Percentiles rank a stretch among this genome's conserved stretches.
phyloP scores from a whole-genome alignment of 2,888 invertebrate genomes.

The Athalia rosae region DNA sequence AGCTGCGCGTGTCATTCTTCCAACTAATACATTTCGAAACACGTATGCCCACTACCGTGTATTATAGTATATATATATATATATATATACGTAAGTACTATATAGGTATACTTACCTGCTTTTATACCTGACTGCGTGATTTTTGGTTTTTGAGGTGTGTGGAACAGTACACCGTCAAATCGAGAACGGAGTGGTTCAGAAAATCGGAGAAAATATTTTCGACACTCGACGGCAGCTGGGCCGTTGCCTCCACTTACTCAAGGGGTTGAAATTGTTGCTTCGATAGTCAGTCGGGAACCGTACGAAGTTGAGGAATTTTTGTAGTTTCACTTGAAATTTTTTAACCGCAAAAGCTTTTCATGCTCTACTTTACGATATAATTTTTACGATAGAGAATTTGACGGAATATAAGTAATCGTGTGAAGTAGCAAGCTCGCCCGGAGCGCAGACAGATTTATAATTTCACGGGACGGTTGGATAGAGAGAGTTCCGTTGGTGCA shows the following conservation, averaged over 20 bases:
- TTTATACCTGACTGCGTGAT: conserved; percentile 2
- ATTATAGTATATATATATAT: conserved; percentile 8
- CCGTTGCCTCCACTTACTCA: background rate
- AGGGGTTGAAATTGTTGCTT: background rate
- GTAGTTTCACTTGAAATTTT: background rate
- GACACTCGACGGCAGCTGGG: conserved; percentile 1
- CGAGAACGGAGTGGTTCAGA: conserved; percentile 1
- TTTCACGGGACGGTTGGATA: conserved; percentile 26
- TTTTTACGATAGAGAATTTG: conserved; percentile 7
- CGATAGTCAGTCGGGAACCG: background rate
- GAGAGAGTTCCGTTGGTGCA: background rate
- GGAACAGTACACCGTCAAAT: conserved; percentile 7
- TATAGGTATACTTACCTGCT: conserved; percentile 2
- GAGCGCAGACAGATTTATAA: conserved; percentile 39
- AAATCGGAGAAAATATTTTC: conserved; percentile 15
- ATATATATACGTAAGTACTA: background rate
- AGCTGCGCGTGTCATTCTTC: conserved; percentile 50
- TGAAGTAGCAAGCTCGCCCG: conserved; percentile 40
- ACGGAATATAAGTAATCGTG: conserved; percentile 29
- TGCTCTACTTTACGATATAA: background rate
- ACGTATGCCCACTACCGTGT: background rate
- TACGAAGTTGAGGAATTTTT: background rate
- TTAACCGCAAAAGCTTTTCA: background rate
- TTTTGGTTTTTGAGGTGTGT: conserved; percentile 4
- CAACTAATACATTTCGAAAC: conserved; percentile 16